phyloP scores from a whole-genome alignment of 2,113 vertebrate genomes.

The Ahaetulla prasina region DNA sequence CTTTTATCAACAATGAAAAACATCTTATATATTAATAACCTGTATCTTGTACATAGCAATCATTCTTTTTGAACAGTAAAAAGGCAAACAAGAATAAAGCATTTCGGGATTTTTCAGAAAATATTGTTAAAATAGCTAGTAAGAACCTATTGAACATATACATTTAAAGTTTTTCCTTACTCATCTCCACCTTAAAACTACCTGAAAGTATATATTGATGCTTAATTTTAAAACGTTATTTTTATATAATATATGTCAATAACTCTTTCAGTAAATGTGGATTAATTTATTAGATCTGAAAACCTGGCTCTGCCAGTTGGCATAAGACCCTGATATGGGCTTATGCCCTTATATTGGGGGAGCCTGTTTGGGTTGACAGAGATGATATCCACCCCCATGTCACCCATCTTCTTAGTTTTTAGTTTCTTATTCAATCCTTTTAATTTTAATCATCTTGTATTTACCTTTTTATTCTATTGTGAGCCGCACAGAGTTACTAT shows the following conservation, averaged over 20 bases:
- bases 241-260: neutral
- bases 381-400: neutral
- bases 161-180: neutral
- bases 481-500: neutral
- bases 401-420: neutral
- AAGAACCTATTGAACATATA: neutral
- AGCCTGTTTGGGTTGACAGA: neutral
- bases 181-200: neutral
- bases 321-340: neutral
- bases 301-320: neutral
- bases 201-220: neutral
- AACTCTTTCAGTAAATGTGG: neutral
- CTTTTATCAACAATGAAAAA: slow-evolving; percentile 15
- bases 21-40: fast-evolving
- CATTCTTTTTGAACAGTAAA: neutral
- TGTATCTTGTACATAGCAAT: neutral
- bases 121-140: neutral
- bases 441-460: neutral
- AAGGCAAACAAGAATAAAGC: neutral
- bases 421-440: neutral
- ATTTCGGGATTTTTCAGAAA: neutral
- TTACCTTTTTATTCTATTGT: neutral
- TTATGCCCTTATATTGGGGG: neutral
- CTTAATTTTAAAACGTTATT: neutral
- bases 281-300: neutral